Evolutionary conservation across 2,113 vertebrate genomes (phyloP), one percentile per base, ranked within the genome.

Genomic region (Physeter macrocephalus): DNA sequence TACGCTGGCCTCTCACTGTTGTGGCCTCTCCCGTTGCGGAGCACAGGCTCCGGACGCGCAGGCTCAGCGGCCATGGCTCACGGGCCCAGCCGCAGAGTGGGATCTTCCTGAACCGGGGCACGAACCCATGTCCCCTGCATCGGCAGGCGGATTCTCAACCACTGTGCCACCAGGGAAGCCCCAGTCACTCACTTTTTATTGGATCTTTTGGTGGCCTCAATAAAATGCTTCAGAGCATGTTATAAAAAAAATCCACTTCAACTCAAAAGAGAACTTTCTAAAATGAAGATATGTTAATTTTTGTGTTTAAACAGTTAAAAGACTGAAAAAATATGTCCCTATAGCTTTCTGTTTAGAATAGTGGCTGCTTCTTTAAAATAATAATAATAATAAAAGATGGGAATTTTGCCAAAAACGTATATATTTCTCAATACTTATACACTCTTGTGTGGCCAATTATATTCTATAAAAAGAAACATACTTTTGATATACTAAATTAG

Each of bases 401-500:
- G 4, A 36, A 61, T 67, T 91, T 95, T 91, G 17, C 54, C 61
- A 62, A 41, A 64, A 80, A 43, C 5, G 11, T 41, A 34, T 17
- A 9, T 52, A 62, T 77, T 83, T 96, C 14, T 96, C 36, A 61
- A 6, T 52, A 85, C 12, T 88, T 80, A 90, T 5, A 89, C 83
- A 95, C 61, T 81, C 23, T 41, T 77, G 5, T 21, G 61, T 59
- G 36, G 25, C 1, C 52, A 84, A 25, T 88, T 39, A 66, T 23
- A 36, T 64, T 96, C n/a, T 77, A 87, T 66, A 41, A 36, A 87
- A 96, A 97, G 15, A 17, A 89, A 75, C 49, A 92, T n/a, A 34
- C 29, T 80, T 95, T 87, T 41, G 29, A 86, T 20, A 84, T 23
- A 78, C 2, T 46, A 71, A 83, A 78, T 75, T 64, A 59, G 49